Percentiles rank a stretch among this genome's conserved stretches.
These are phyloP conservation scores for Mythimna ferrago DNA, from an alignment of 2,888 invertebrate genomes.

Conservation along the genomic window DNA sequence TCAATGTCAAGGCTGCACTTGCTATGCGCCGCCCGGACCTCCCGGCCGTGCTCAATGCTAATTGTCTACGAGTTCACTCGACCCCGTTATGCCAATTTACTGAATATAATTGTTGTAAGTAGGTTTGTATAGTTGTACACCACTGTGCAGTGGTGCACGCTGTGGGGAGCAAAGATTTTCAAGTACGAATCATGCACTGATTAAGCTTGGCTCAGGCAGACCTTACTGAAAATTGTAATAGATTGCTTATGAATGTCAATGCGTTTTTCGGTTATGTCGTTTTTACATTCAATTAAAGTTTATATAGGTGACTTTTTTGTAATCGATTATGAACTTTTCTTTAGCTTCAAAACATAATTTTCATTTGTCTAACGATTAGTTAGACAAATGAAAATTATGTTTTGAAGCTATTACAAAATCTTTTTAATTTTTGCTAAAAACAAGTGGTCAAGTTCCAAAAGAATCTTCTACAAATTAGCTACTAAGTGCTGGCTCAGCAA, in stretches of 20 bases:
- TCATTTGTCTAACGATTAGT: background rate
- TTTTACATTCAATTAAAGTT: background rate
- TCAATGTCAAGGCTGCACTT: constrained; percentile 90
- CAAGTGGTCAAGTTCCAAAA: background rate
- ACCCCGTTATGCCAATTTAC: constrained; percentile 75
- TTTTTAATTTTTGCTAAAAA: background rate
- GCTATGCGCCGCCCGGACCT: constrained; percentile 78
- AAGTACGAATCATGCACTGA: constrained; percentile 10
- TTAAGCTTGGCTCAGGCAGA: background rate
- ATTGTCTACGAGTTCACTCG: constrained; percentile 76
- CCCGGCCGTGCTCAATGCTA: constrained; percentile 77
- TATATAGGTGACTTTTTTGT: background rate
- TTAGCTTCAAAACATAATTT: background rate
- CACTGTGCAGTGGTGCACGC: constrained; percentile 19
- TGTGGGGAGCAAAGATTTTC: background rate
- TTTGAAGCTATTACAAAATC: background rate
- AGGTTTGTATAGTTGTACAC: constrained; percentile 61
- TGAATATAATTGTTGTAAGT: constrained; percentile 55
- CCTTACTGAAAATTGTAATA: background rate
- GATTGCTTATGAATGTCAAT: background rate
- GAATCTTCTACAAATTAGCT: background rate
- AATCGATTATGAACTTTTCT: background rate
- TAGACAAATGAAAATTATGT: too few relatives aligned
- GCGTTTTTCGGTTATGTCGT: background rate
- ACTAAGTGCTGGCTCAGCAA: background rate